Percentiles rank a stretch among this genome's conserved stretches.
phyloP scores from a whole-genome alignment of 2,888 invertebrate genomes.

The Chrysodeixis includens region DNA sequence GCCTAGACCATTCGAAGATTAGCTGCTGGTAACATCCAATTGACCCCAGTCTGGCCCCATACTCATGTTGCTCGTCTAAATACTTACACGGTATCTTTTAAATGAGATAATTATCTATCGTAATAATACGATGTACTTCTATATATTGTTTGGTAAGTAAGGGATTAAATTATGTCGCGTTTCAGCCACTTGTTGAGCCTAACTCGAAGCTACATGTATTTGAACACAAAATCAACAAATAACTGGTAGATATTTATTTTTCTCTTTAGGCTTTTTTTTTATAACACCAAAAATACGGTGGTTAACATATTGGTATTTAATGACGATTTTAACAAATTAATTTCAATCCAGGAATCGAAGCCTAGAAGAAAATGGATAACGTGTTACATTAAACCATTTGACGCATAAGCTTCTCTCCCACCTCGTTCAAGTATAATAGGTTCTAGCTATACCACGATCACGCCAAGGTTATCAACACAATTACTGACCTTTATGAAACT shows the following conservation, averaged over 20 bases:
- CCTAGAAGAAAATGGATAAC: too few species aligned
- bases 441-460: not conserved
- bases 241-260: too few species aligned
- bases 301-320: too few species aligned
- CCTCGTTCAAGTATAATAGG: not conserved
- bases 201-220: not conserved
- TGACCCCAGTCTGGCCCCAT: conserved; percentile 42
- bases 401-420: not conserved
- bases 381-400: too few species aligned
- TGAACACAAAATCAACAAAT: too few species aligned
- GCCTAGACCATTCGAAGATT: conserved; percentile 31
- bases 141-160: not conserved
- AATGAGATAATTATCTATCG: conserved; percentile 42
- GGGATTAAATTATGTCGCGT: not conserved
- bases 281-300: too few species aligned
- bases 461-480: not conserved
- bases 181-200: not conserved
- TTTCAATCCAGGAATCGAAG: too few species aligned
- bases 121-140: conserved; percentile 20
- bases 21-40: conserved; percentile 51
- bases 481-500: conserved; percentile 3
- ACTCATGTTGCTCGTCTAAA: conserved; percentile 40
- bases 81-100: conserved; percentile 31
- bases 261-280: too few species aligned
- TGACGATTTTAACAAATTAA: too few species aligned